Base-by-base conservation (phyloP, 1,140 invertebrate species). In the Bombus waltoni region DNA sequence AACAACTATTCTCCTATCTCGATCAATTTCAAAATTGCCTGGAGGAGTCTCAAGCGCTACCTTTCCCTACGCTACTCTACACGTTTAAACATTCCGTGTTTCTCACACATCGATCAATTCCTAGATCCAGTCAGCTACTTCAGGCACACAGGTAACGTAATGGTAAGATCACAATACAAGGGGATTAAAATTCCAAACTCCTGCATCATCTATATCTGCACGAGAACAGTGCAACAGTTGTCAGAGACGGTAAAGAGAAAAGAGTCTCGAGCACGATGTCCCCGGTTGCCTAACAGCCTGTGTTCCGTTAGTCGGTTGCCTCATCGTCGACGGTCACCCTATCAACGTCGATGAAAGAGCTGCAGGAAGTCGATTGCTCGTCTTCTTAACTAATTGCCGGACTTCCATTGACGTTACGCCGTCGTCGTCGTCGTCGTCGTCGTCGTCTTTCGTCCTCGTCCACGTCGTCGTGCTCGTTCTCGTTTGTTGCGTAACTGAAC, bases 361-460 rank as follows among this genome's bases (percentile, higher is more conserved):
- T 72, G 62, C 66, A 78, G 89, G 90, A 91, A 91, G 82, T 87
- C 85, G 90, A 89, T 90, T 86, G 81, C 83, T 82, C 87, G 84
- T 91, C 85, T 80, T 86, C 80, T 84, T 76, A 79, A 28, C 81
- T 89, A 91, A 90, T 91, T 86, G 73, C 73, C 35, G 65, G 77
- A 81, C 68, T 59, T 77, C 59, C 77, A 65, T 81, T 71, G 80
- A 25, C 38, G 57, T 68, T 78, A 77, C 85, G 66, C 83, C 62
- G 66, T 40, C 42, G 25, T 74, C 47, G n/a, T 82, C 80, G 8
- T 18, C 40, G 40, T n/a, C 83, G 59, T 76, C 59, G 32, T 38
- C 40, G 42, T 73, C 68, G n/a, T 53, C 18, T 22, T 53, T 28
- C 44, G 42, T 35, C 84, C 59, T 76, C 59, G 42, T 53, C 40